A percentile compares a stretch with the other conserved stretches of the same genome.
phyloP scores from a whole-genome alignment of 2,888 invertebrate genomes.

The Phyto melanocephala region DNA sequence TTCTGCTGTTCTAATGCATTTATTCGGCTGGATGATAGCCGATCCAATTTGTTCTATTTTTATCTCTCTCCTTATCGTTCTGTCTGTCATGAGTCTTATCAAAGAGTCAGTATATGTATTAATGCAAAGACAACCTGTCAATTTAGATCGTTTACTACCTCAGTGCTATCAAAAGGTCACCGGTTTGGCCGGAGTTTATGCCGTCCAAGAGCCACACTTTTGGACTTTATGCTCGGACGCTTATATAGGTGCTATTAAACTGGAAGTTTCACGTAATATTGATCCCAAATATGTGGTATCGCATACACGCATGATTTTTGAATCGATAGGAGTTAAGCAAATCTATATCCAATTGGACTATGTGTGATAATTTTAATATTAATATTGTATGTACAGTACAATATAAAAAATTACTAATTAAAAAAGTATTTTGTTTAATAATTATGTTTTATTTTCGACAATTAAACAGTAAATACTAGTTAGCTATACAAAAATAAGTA shows the following conservation, averaged over 20 bases:
- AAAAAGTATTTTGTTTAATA: no score
- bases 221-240: constrained; percentile 98
- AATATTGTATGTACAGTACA: neutral
- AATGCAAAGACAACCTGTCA: constrained; percentile 95
- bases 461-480: no score
- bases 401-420: no score
- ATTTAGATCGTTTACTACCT: constrained; percentile 89
- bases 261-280: constrained; percentile 95
- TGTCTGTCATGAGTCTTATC: constrained; percentile 91
- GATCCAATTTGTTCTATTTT: constrained; percentile 99
- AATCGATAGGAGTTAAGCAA: constrained; percentile 93
- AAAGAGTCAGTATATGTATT: constrained; percentile 93
- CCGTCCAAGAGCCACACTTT: constrained; percentile 98
- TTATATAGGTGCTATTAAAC: constrained; percentile 94
- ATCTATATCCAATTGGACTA: constrained; percentile 96
- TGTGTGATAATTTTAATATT: constrained; percentile 79
- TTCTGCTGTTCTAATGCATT: constrained; percentile 94
- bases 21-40: constrained; percentile 99
- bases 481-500: no score
- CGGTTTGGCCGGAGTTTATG: constrained; percentile 94
- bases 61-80: constrained; percentile 92
- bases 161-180: constrained; percentile 94
- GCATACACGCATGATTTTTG: constrained; percentile 96
- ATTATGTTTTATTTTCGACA: no score
- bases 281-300: constrained; percentile 95